Evolutionary conservation across 92 coral and sea anemone genomes (phyloP), one percentile per base, ranked within the genome.

Genomic region (Ricordea florida): DNA sequence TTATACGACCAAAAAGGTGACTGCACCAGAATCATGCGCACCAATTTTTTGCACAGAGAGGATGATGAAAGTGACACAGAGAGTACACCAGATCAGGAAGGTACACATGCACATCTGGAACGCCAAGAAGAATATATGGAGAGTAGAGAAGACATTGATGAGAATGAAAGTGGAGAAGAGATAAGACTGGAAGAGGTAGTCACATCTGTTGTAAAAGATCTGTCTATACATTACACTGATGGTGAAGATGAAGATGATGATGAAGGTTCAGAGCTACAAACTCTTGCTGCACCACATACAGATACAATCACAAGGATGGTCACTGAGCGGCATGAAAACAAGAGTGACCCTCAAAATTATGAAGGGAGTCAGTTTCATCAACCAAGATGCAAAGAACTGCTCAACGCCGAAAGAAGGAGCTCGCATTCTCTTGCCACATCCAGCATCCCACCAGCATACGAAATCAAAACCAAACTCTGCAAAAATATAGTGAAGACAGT

Each of bases 401-500:
- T n/a, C n/a, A n/a, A n/a, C n/a, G n/a, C n/a, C n/a, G n/a, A 45
- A 45, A 45, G 22, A 17, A 45, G 4, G 22, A 45, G 23, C 24
- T 43, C 49, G n/a, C 22, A 43, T 43, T 45, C 52, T 45, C 24
- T 45, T 16, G 22, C 52, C 23, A 45, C 17, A 10, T 45, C 52
- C 22, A 14, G 10, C 22, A 45, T n/a, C 0, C 23, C 63, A 57
- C 63, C 17, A 32, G 42, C 3, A 16, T 17, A 57, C 7, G 27
- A 57, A 30, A 53, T 56, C 38, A 56, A 56, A 30, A 69, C 64
- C 27, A 52, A 69, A 14, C 57, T 69, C 35, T 53, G 77, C 26
- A 69, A 53, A 44, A 69, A 69, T 45, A 52, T 69, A 25, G 52
- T 59, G 34, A 51, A 69, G 24, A 44, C 52, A 50, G 35, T 69